phyloP scores from a whole-genome alignment of 2,797 vertebrate genomes.

The Gouania willdenowi region DNA sequence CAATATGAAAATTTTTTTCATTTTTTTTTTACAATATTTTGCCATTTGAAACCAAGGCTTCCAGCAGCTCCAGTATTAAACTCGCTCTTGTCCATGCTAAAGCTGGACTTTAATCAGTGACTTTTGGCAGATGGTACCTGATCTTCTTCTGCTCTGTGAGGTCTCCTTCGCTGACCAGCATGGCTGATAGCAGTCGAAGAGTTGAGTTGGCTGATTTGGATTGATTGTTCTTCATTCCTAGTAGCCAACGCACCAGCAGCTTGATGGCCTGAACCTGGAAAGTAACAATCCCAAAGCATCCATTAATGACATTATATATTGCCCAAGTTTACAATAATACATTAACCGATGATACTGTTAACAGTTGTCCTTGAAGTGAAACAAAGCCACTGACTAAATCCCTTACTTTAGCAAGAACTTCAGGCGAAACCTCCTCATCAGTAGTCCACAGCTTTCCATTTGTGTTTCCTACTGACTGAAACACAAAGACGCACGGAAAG shows the following conservation, averaged over 20 bases:
- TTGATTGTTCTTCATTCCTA: slow-evolving; percentile 99
- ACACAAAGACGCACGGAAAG: no score
- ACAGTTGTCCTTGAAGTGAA: not conserved
- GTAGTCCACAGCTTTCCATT: slow-evolving; percentile 96
- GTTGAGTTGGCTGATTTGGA: slow-evolving; percentile 98
- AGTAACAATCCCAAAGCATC: not conserved
- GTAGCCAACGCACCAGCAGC: slow-evolving; percentile 93
- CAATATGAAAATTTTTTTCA: no score
- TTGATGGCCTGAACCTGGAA: slow-evolving; percentile 96
- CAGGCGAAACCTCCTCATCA: slow-evolving; percentile 96
- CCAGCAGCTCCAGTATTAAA: no score
- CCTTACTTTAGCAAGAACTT: slow-evolving; percentile 86
- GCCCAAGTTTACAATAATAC: no score
- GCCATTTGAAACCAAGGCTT: no score
- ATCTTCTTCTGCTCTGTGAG: slow-evolving; percentile 98
- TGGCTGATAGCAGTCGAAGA: slow-evolving; percentile 92
- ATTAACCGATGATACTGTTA: no score
- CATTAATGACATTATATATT: not conserved
- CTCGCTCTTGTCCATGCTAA: no score
- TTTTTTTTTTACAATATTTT: no score
- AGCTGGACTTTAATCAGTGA: not conserved
- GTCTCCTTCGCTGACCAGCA: slow-evolving; percentile 98
- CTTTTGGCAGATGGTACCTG: slow-evolving; percentile 73
- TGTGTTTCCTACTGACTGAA: slow-evolving; percentile 93
- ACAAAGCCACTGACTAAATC: not conserved